phyloP scores from a whole-genome alignment of 2,888 invertebrate genomes.

The Macrophya alboannulata region DNA sequence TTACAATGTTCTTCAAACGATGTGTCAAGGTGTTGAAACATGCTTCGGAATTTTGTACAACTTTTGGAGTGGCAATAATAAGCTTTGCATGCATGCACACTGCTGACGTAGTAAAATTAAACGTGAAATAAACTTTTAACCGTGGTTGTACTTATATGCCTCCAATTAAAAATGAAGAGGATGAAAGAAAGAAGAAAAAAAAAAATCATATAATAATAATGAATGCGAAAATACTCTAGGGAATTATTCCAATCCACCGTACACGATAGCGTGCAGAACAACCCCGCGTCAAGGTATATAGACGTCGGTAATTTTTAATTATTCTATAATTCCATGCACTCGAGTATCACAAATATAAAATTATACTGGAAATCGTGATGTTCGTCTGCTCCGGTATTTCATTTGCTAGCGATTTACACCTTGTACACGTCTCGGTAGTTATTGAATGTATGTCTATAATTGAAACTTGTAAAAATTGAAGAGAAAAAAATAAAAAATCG shows the following conservation, averaged over 20 bases:
- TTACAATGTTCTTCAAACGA: not conserved
- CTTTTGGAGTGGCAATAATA: not conserved
- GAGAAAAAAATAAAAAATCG: not conserved
- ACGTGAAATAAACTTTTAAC: constrained; percentile 27
- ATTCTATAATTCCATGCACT: constrained; percentile 11
- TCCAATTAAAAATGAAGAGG: constrained; percentile 47
- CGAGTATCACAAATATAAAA: not conserved
- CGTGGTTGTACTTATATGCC: constrained; percentile 16
- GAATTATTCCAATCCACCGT: constrained; percentile 39
- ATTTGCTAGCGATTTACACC: not conserved
- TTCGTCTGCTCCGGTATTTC: not conserved
- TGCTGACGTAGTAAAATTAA: constrained; percentile 6
- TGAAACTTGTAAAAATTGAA: not conserved
- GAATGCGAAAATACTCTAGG: constrained; percentile 6
- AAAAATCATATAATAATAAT: not conserved
- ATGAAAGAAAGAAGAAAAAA: not conserved
- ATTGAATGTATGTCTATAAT: not conserved
- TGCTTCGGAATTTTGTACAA: not conserved
- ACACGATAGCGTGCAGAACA: constrained; percentile 25
- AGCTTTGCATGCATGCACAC: not conserved
- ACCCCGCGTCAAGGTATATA: not conserved
- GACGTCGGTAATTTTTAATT: constrained; percentile 23
- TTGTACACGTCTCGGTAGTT: not conserved
- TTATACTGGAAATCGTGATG: not conserved
- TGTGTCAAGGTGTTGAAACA: not conserved